Percentiles rank a stretch among this genome's conserved stretches.
These are phyloP conservation scores for Tinea trinotella DNA, from an alignment of 2,888 invertebrate genomes.

Conservation along the genomic window DNA sequence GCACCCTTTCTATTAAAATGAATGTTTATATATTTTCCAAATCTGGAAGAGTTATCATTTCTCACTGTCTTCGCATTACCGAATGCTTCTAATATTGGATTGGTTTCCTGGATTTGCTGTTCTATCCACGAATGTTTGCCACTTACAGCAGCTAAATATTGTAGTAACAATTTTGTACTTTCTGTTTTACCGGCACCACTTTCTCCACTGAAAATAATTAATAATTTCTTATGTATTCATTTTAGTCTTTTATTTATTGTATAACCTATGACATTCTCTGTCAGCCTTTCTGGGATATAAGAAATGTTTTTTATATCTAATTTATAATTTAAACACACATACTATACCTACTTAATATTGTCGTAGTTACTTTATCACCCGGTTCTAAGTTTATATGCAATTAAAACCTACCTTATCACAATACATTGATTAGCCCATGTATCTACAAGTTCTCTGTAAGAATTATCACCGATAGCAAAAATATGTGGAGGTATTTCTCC, in stretches of 20 bases:
- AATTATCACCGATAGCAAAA: constrained; percentile 94
- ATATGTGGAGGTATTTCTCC: constrained; percentile 95
- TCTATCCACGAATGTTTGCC: constrained; percentile 98
- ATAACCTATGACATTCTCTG: too few relatives aligned
- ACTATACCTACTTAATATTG: too few relatives aligned
- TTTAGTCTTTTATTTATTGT: too few relatives aligned
- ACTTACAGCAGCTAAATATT: constrained; percentile 93
- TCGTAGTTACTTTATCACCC: too few relatives aligned
- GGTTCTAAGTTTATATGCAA: constrained; percentile 1
- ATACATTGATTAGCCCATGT: constrained; percentile 89
- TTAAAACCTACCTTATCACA: constrained; percentile 84
- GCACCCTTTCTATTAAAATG: constrained; percentile 86
- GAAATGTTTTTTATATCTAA: too few relatives aligned
- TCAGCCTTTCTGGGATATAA: too few relatives aligned
- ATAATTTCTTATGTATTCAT: too few relatives aligned
- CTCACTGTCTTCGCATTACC: constrained; percentile 96
- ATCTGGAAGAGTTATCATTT: constrained; percentile 96
- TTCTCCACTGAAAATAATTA: constrained; percentile 82
- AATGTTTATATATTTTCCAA: constrained; percentile 96
- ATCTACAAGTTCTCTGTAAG: constrained; percentile 85
- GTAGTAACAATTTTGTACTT: constrained; percentile 93
- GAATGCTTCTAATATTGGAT: constrained; percentile 97
- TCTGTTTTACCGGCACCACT: constrained; percentile 98
- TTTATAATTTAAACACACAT: too few relatives aligned
- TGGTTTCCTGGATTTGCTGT: constrained; percentile 96